Percentiles rank a stretch among this genome's conserved stretches.
Conservation (phyloP, 2,888 invertebrate species). For the Himalopsyche anomala region DNA sequence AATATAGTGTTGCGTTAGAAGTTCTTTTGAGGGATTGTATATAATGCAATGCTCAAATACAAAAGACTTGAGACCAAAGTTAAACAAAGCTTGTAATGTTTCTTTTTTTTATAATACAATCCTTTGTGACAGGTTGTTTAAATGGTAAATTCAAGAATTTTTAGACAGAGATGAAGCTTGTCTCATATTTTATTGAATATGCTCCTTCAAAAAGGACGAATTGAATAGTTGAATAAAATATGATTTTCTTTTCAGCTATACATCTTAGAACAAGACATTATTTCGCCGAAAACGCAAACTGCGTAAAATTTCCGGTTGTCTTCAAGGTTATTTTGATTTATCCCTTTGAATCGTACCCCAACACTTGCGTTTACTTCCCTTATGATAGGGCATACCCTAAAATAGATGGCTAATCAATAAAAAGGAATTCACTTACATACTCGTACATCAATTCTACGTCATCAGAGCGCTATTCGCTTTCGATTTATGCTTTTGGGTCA, state of each 20-base stretch:
- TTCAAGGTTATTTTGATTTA: constrained; percentile 37
- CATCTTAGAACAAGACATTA: background rate
- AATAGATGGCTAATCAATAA: constrained; percentile 30
- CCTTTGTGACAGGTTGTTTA: constrained; percentile 6
- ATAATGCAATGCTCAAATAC: too few relatives aligned
- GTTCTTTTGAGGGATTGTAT: too few relatives aligned
- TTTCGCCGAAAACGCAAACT: background rate
- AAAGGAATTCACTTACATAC: constrained; percentile 25
- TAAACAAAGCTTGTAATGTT: too few relatives aligned
- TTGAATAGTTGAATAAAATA: constrained; percentile 40
- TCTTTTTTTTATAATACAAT: too few relatives aligned
- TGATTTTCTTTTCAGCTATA: background rate
- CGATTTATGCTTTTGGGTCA: constrained; percentile 23
- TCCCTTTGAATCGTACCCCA: background rate
- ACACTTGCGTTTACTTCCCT: constrained; percentile 1
- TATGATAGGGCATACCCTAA: constrained; percentile 23
- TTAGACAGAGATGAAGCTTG: background rate
- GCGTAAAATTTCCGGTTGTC: background rate
- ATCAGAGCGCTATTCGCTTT: background rate
- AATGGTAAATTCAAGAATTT: background rate
- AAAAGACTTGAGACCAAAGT: too few relatives aligned
- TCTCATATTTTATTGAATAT: constrained; percentile 1
- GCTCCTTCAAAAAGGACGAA: background rate
- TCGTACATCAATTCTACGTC: background rate
- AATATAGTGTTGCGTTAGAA: too few relatives aligned